These are phyloP conservation scores for Epinotia ramella DNA, from an alignment of 2,888 invertebrate genomes.

Conservation along the genomic window DNA sequence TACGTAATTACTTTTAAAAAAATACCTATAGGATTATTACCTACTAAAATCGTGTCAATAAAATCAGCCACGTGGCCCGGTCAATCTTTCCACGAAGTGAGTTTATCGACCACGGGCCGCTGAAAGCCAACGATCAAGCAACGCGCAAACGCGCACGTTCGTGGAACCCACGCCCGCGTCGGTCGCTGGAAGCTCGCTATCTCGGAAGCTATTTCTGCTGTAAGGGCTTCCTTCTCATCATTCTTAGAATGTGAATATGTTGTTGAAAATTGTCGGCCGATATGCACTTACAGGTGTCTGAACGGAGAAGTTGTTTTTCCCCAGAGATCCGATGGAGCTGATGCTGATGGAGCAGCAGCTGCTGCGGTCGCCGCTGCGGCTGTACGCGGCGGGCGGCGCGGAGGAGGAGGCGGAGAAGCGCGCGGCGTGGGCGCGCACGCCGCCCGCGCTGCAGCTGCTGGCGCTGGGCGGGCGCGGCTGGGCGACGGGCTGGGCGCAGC, in stretches of 20 bases:
- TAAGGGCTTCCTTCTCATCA: conserved; percentile 25
- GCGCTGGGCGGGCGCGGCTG: conserved; percentile 90
- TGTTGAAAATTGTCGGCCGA: not conserved
- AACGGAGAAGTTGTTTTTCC: conserved; percentile 56
- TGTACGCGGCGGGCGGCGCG: conserved; percentile 87
- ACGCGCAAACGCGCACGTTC: conserved; percentile 64
- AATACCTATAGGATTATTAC: conserved; percentile 58
- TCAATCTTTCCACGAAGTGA: conserved; percentile 70
- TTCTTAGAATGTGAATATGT: conserved; percentile 19
- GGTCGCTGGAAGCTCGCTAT: conserved; percentile 53
- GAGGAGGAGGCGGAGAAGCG: conserved; percentile 86
- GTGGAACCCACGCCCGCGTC: conserved; percentile 56
- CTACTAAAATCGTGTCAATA: conserved; percentile 54
- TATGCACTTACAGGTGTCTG: conserved; percentile 7
- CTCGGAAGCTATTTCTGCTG: conserved; percentile 39
- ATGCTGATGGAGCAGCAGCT: conserved; percentile 92
- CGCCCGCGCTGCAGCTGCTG: conserved; percentile 75
- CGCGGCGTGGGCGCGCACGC: conserved; percentile 82
- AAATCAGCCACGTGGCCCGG: conserved; percentile 67
- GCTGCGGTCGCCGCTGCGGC: conserved; percentile 87
- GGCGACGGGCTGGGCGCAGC: conserved; percentile 95
- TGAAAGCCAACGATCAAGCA: conserved; percentile 77
- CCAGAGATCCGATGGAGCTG: conserved; percentile 92
- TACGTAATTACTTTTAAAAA: not conserved
- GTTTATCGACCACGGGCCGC: conserved; percentile 80